Base-by-base conservation (phyloP, 2,888 invertebrate species). In the Cordilura impudica region DNA sequence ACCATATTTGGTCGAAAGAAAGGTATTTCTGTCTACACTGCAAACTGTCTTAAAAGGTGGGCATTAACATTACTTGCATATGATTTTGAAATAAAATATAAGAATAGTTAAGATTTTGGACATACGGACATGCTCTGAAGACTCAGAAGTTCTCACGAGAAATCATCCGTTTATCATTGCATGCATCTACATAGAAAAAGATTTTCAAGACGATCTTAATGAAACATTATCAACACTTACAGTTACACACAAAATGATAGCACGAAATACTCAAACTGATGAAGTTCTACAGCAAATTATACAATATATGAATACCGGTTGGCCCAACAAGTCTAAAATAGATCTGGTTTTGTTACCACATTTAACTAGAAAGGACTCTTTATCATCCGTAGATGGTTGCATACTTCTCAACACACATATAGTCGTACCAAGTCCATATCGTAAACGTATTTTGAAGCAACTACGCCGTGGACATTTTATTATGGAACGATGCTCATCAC, bases 11-110 rank as follows among this genome's bases (percentile, higher is more conserved):
- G 66, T 10, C 47, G 35, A 43, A 73, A 73, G 14, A 65, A 65
- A 16, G 67, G 74, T 31, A 75, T 67, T 6, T 67, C 74, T 8
- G 43, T 60, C 21, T 67, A 67, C n/a, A 60, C 66, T 14, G 73
- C 60, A 29, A 74, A 74, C n/a, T n/a, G 74, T 21, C 43, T 66
- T 5, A 60, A 74, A 45, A 45, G 67, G 53, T 73, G 66, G 73
- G 66, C 60, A 89, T 88, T 0, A 89, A 90, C 80, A 87, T 31
- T 65, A 18, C 21, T 65, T 4, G 18, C 51, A 1, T 31, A 65
- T 29, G 65, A 65, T 19, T 65, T 51, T 12, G 65, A 65, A 2
- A 65, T 65, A 4, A 49, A 51, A 26, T 65, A 51, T 14, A 65
- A 35, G 1, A 51, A 31, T 21, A 65, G 49, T 1, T 29, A 39